Percentiles rank a stretch among this genome's conserved stretches.
These are phyloP conservation scores for Diaprepes abbreviatus DNA, from an alignment of 2,888 invertebrate genomes.

Conservation along the genomic window DNA sequence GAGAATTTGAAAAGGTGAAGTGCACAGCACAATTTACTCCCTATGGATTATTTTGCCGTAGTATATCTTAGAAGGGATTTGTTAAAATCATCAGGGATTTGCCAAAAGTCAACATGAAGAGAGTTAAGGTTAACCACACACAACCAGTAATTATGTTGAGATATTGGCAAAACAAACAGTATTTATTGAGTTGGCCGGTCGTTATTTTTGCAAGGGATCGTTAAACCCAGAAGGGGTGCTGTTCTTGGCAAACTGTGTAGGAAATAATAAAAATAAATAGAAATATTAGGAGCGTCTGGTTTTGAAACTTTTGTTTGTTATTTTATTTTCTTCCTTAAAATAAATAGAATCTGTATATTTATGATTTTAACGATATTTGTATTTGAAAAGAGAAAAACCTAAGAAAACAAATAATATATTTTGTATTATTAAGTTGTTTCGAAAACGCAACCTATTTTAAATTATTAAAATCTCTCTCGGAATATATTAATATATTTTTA, in stretches of 20 bases:
- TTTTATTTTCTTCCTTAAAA: too few species aligned
- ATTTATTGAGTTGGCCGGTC: conserved; percentile 25
- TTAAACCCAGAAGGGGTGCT: conserved; percentile 19
- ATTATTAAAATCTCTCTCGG: too few species aligned
- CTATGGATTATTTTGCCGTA: conserved; percentile 29
- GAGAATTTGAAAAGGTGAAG: conserved; percentile 1
- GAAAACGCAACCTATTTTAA: too few species aligned
- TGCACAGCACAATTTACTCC: conserved; percentile 13
- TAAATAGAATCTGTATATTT: too few species aligned
- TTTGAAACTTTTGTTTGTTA: too few species aligned
- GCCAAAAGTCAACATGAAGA: conserved; percentile 25
- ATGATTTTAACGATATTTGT: too few species aligned
- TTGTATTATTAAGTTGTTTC: too few species aligned
- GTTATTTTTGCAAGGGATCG: conserved; percentile 27
- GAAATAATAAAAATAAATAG: neutral
- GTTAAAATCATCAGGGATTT: conserved; percentile 39
- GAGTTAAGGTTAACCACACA: conserved; percentile 30
- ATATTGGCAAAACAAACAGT: conserved; percentile 37
- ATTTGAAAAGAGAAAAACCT: too few species aligned
- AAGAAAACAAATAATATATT: too few species aligned
- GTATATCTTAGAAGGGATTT: conserved; percentile 24
- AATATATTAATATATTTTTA: too few species aligned
- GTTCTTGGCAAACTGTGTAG: conserved; percentile 8
- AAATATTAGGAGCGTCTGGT: too few species aligned
- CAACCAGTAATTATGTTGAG: conserved; percentile 43